Evolutionary conservation across 2,888 invertebrate genomes (phyloP), one percentile per base, ranked within the genome.

Genomic region (Epinotia ramella): DNA sequence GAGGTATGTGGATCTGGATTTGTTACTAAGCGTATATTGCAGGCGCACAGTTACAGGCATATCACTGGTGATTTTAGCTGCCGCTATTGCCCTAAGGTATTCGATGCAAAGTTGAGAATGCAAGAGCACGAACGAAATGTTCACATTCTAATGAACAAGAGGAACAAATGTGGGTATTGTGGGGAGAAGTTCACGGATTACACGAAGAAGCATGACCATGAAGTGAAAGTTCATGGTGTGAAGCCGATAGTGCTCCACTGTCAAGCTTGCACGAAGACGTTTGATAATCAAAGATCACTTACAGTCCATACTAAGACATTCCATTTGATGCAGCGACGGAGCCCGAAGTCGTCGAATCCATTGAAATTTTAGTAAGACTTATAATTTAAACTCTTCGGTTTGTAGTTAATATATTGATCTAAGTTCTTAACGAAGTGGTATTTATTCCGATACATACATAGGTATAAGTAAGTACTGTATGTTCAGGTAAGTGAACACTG

Each of bases 1-100:
- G 91, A 94, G 33, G 85, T 92, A 0, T 95, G 95, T 77, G 88
- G 90, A 1, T 90, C 91, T n/a, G 94, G 94, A 0, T 91, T 89
- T 88, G 91, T 94, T 0, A 91, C 91, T 67, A 91, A 84, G 62
- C 79, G 83, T 0, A 84, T 82, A 4, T 78, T 85, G 11, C 78
- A 84, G 49, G 84, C 86, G 0, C 90, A 91, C 69, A 84, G 86
- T 4, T 88, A 88, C 20, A 85, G 90, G 2, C 92, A 92, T 66
- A 86, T 85, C 53, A 89, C 84, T 0, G 92, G 92, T 0, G 79
- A 3, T 87, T 76, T 86, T 56, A 77, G 76, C 0, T 90, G 90
- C 56, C 77, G 82, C 0, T 79, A 82, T 18, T 90, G 90, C 59
- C 69, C 78, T 0, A 89, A 90, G 78, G 78, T 84, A 0, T 90